Base-by-base conservation (phyloP, 2,797 vertebrate species). In the Xenopus petersii region DNA sequence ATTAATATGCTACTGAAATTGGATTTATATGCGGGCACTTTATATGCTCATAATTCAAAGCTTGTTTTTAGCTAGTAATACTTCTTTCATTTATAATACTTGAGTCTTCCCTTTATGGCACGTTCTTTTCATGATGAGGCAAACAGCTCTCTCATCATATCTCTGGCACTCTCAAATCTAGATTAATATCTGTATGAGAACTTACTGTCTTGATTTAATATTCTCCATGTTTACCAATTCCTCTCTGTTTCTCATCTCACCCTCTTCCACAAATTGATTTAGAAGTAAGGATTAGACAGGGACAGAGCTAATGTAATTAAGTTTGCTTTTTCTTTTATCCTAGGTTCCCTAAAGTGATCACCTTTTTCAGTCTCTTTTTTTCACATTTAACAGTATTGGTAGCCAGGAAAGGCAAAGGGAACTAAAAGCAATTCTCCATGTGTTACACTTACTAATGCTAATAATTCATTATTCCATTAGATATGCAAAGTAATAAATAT, bases 161-260 rank as follows among this genome's bases (percentile, higher is more conserved):
- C 11, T 30, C 5, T 61, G 59, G 10, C 9, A 6, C 17, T 30
- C 10, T 24, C 21, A 30, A 10, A 24, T 61, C 24, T 61, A 61
- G 17, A 61, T 61, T 61, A n/a, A 61, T 61, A 26, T n/a, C 10
- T 30, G 17, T 24, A 61, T 24, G 5, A 13, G 26, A 24, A 26
- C 21, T 61, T 54, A 54, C 17, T 10, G 17, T 10, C 59, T 61
- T 26, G 10, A 61, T 61, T 61, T 61, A 26, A 24, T 26, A 61
- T 61, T 61, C 59, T 26, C 24, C 17, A 26, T 26, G 59, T 61
- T 61, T 61, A 61, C 59, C 59, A 26, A 61, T 61, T 30, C 15
- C 49, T 12, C 10, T 54, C 4, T 54, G 49, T 13, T 24, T 61
- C 24, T 26, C 24, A 61, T 30, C 24, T 26, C 17, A 10, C 59